A percentile compares a stretch with the other conserved stretches of the same genome.
Evolutionary conservation across 2,797 vertebrate species (phyloP).

Genomic region (Anabas testudineus): DNA sequence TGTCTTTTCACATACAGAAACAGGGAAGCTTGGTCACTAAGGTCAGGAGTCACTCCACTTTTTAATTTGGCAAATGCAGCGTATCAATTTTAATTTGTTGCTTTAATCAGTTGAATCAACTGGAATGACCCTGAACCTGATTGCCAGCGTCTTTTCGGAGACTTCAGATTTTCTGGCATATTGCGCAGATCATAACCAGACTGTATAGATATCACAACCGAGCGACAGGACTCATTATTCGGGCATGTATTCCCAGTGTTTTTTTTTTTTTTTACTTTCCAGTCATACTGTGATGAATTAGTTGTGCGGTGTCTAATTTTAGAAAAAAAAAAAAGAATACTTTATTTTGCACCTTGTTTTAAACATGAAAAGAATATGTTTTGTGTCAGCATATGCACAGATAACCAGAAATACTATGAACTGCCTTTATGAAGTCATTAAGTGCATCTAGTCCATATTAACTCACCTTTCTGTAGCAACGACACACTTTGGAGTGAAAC

Average conservation of each 20-base stretch:
- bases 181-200: constrained; percentile 30
- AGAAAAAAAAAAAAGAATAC: neutral
- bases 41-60: constrained; percentile 62
- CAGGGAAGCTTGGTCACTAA: constrained; percentile 40
- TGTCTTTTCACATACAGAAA: constrained; percentile 25
- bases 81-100: constrained; percentile 73
- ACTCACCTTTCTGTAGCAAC: constrained; percentile 50
- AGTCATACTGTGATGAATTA: neutral
- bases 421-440: constrained; percentile 22
- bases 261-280: constrained; percentile 4
- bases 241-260: constrained; percentile 1
- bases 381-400: neutral
- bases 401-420: constrained; percentile 10
- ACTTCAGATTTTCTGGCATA: constrained; percentile 39
- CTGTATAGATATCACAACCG: constrained; percentile 17
- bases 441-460: constrained; percentile 38
- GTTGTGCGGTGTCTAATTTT: neutral
- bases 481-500: constrained; percentile 60
- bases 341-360: neutral
- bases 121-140: constrained; percentile 67
- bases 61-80: constrained; percentile 67
- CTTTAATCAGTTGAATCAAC: constrained; percentile 70
- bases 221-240: constrained; percentile 24
- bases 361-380: neutral
- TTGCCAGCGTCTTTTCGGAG: constrained; percentile 51